A percentile compares a stretch with the other conserved stretches of the same genome.
Conservation (phyloP, 2,888 invertebrate genomes). For the Hydrotaea diabolus region DNA sequence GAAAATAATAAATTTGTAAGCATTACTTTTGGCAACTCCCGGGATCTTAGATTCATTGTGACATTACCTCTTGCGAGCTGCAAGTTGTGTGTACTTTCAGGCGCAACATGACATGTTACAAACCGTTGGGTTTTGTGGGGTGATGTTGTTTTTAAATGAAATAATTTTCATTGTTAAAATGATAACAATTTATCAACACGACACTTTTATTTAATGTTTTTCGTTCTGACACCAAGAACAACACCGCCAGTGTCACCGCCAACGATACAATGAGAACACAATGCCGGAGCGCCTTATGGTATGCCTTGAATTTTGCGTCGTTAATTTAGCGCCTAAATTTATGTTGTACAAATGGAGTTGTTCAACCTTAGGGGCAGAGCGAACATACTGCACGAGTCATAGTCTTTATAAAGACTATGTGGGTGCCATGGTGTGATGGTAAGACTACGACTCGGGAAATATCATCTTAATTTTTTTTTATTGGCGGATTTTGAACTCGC, state of each 20-base stretch:
- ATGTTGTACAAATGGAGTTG: neutral
- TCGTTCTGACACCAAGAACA: constrained; percentile 55
- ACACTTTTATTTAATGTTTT: constrained; percentile 72
- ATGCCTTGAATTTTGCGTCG: constrained; percentile 56
- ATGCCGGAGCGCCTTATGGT: constrained; percentile 26
- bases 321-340: constrained; percentile 65
- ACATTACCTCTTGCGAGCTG: neutral
- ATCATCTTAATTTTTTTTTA: too few species aligned
- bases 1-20: constrained; percentile 3
- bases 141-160: constrained; percentile 71
- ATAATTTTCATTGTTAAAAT: constrained; percentile 78
- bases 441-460: too few species aligned
- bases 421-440: too few species aligned
- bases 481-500: too few species aligned
- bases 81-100: constrained; percentile 9
- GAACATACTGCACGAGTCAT: too few species aligned
- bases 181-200: constrained; percentile 79
- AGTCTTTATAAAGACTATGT: too few species aligned
- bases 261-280: constrained; percentile 44
- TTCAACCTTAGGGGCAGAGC: neutral
- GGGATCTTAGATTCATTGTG: neutral
- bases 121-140: constrained; percentile 42
- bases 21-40: neutral
- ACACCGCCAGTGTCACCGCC: constrained; percentile 33
- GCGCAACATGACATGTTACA: constrained; percentile 58